phyloP scores from a whole-genome alignment of 2,888 invertebrate genomes.

The Oxyscelio sp. region DNA sequence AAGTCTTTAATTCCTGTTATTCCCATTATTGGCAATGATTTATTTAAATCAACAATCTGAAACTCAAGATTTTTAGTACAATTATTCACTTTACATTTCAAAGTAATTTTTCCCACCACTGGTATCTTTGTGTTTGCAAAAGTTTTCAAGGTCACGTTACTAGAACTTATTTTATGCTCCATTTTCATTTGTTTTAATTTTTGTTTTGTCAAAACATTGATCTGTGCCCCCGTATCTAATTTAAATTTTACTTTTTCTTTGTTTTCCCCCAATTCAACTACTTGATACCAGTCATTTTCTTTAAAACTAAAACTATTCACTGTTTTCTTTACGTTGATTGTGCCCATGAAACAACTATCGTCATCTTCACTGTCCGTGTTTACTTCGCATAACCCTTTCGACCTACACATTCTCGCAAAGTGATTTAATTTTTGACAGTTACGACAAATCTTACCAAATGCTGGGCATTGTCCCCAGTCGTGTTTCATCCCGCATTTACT shows the following conservation, averaged over 20 bases:
- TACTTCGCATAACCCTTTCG: conserved; percentile 1
- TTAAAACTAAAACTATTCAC: conserved; percentile 6
- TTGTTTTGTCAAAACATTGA: not conserved
- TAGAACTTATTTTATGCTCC: not conserved
- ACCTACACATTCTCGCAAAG: conserved; percentile 58
- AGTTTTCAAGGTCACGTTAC: not conserved
- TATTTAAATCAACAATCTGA: conserved; percentile 6
- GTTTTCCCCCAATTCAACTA: not conserved
- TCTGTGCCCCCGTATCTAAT: conserved; percentile 36
- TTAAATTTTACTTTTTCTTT: not conserved
- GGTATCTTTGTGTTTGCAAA: conserved; percentile 15
- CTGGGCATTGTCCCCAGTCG: conserved; percentile 42
- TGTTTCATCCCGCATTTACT: conserved; percentile 42
- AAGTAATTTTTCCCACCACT: conserved; percentile 8
- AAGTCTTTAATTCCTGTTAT: conserved; percentile 12
- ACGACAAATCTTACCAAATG: conserved; percentile 50
- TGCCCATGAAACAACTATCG: not conserved
- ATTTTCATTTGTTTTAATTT: conserved; percentile 21
- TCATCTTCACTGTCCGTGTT: not conserved
- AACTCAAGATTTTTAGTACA: conserved; percentile 1
- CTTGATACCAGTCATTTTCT: conserved; percentile 14
- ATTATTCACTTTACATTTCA: conserved; percentile 20
- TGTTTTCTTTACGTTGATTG: conserved; percentile 8
- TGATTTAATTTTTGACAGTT: conserved; percentile 58
- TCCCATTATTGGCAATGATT: not conserved